Base-by-base conservation (phyloP, 2,797 vertebrate genomes). In the Sorex maritimensis region DNA sequence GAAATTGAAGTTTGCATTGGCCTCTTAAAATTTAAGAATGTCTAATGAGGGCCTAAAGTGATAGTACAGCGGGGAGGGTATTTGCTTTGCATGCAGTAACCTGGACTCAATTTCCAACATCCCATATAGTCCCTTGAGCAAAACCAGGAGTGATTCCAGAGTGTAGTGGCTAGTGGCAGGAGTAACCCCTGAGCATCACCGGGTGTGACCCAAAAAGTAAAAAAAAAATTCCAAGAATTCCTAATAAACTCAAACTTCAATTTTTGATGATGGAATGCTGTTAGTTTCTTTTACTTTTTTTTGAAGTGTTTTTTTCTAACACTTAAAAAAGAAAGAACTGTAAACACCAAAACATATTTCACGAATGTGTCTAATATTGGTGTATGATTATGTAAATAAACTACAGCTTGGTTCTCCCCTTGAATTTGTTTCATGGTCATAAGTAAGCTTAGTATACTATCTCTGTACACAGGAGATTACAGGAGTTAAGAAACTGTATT, bases 21-120 rank as follows among this genome's bases (percentile, higher is more conserved):
- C 26, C 93, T 94, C 46, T 41, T 78, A 68, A 67, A 83, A 72
- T 92, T 73, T 73, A 88, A 86, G 10, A 80, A 75, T 75, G 19
- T 28, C 65, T 61, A 28, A 67, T 61, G 38, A 19, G 71, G 41
- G 41, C 5, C 41, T 44, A 7, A 44, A 44, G 41, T 7, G 7
- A 44, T 44, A 44, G 41, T 44, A 44, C 41, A 44, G 41, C 7
- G 41, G 41, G 41, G 41, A 44, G 41, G 41, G 5, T 44, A 7
- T 44, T 44, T 44, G 5, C 41, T 7, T 44, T 44, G 41, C 41
- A 44, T 44, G 41, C 41, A 44, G 41, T 7, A 44, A 44, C 41
- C 41, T 44, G 41, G 41, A 7, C 7, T 44, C 41, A 44, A 44
- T 44, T 44, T 44, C 7, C 41, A 44, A 7, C 41, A 44, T 44